A percentile compares a stretch with the other conserved stretches of the same genome.
Conservation (phyloP, 2,113 vertebrate genomes). For the Phalacrocorax brasilianus region DNA sequence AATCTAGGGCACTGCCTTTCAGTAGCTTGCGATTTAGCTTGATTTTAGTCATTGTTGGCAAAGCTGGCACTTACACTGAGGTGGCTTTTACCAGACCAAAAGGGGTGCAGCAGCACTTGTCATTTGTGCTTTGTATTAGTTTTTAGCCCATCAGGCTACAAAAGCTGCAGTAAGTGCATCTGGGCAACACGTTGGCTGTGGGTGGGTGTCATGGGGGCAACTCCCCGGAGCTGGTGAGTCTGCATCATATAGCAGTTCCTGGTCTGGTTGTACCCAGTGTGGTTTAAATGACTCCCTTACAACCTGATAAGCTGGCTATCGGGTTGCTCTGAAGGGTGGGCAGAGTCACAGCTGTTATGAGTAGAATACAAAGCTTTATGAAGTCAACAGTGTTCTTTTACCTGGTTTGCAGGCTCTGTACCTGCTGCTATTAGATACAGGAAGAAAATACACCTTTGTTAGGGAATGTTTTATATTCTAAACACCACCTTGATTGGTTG, state of each 20-base stretch:
- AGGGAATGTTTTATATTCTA: background rate
- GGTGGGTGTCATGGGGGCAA: background rate
- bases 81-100: rapidly evolving
- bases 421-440: background rate
- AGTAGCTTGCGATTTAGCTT: background rate
- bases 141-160: background rate
- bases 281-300: background rate
- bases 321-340: background rate
- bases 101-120: background rate
- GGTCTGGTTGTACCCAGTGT: background rate
- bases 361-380: background rate
- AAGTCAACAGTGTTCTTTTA: background rate
- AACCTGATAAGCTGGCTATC: background rate
- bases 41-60: background rate
- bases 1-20: background rate
- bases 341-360: background rate
- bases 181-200: rapidly evolving
- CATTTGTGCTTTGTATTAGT: background rate
- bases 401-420: background rate
- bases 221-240: background rate
- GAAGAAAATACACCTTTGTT: background rate
- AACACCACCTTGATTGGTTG: background rate
- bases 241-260: rapidly evolving
- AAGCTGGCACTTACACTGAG: background rate
- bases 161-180: background rate